phyloP scores from a whole-genome alignment of 2,888 invertebrate genomes.

The Protonemura montana region DNA sequence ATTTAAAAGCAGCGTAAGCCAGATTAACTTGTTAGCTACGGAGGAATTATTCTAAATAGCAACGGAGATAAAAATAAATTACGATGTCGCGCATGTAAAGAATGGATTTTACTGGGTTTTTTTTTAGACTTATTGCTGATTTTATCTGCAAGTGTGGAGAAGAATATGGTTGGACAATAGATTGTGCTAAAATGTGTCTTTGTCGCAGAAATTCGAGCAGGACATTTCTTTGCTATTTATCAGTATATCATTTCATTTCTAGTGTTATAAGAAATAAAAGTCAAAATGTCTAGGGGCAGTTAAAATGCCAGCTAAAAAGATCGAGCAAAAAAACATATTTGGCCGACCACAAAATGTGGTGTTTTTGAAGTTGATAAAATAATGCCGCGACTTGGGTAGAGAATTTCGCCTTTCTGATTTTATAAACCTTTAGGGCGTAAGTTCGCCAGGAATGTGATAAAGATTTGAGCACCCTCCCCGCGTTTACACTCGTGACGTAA shows the following conservation, averaged over 20 bases:
- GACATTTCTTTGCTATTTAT: not conserved
- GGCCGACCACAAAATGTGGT: not conserved
- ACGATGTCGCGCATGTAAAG: not conserved
- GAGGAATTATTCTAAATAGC: slow-evolving; percentile 12
- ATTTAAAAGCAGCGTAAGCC: not conserved
- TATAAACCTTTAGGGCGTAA: not conserved
- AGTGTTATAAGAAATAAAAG: not conserved
- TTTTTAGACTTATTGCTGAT: not conserved
- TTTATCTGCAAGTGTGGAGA: not conserved
- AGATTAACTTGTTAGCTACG: slow-evolving; percentile 7
- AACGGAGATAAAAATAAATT: slow-evolving; percentile 7
- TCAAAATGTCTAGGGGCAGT: not conserved
- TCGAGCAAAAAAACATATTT: not conserved
- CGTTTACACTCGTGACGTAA: not conserved
- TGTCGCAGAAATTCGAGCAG: not conserved
- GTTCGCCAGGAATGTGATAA: not conserved
- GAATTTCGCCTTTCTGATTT: not conserved
- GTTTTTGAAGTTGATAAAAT: not conserved
- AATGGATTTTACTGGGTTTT: not conserved
- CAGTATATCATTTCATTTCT: not conserved
- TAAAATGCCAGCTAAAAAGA: not conserved
- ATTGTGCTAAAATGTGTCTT: not conserved
- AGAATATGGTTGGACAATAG: not conserved
- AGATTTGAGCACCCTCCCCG: not conserved
- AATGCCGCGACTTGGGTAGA: not conserved